These are phyloP conservation scores for Phodopus roborovskii DNA, from an alignment of 2,113 vertebrate genomes.

Conservation along the genomic window DNA sequence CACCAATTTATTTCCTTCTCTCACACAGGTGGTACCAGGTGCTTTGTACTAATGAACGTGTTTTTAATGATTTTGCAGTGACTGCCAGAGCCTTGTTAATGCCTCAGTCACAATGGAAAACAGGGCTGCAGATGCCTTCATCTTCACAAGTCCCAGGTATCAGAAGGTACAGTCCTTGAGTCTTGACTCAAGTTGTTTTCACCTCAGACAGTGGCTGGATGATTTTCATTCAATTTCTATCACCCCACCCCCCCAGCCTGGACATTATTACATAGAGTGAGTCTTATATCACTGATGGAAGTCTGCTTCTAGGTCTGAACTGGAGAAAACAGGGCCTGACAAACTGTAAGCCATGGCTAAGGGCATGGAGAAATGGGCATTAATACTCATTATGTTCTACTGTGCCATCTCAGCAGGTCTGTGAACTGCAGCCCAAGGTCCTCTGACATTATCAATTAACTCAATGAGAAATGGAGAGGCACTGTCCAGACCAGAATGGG, in stretches of 20 bases:
- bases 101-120: conserved; percentile 53
- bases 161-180: conserved; percentile 44
- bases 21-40: conserved; percentile 35
- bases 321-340: conserved; percentile 64
- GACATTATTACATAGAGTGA: conserved; percentile 50
- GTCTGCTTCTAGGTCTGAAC: conserved; percentile 68
- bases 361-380: conserved; percentile 5
- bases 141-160: background rate
- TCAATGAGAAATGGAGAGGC: background rate
- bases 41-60: conserved; percentile 62
- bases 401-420: background rate
- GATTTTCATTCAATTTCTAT: conserved; percentile 73
- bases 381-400: background rate
- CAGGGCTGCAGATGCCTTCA: conserved; percentile 32
- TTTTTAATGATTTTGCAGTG: conserved; percentile 70
- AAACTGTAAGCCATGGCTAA: conserved; percentile 66
- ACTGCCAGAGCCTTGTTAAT: conserved; percentile 52
- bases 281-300: conserved; percentile 53
- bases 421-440: too few relatives aligned
- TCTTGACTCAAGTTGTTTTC: conserved; percentile 60
- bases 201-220: conserved; percentile 62
- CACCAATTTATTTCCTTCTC: conserved; percentile 51
- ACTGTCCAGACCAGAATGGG: background rate
- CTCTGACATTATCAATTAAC: background rate
- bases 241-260: background rate